Conservation (phyloP, 2,888 invertebrate genomes). For the Actias luna region DNA sequence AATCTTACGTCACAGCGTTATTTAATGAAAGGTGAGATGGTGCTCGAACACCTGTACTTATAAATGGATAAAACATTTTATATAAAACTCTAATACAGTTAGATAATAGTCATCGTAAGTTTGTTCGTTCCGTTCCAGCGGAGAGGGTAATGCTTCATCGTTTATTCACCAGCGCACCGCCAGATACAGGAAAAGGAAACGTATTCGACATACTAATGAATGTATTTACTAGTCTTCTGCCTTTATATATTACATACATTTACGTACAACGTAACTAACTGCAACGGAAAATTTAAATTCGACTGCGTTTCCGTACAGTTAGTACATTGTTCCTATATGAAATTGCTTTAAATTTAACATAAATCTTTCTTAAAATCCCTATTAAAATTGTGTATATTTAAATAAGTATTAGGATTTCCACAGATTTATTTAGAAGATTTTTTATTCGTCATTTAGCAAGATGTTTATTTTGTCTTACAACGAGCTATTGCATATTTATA, state of each 20-base stretch:
- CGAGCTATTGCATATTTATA: too few relatives aligned
- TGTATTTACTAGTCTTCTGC: constrained; percentile 30
- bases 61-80: constrained; percentile 25
- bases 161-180: constrained; percentile 42
- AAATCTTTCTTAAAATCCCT: too few relatives aligned
- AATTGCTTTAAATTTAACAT: too few relatives aligned
- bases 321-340: not conserved
- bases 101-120: constrained; percentile 26
- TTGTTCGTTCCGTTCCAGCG: constrained; percentile 57
- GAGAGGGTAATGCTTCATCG: constrained; percentile 44
- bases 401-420: too few relatives aligned
- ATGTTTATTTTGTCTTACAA: too few relatives aligned
- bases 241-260: constrained; percentile 27
- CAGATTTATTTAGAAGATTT: too few relatives aligned
- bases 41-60: constrained; percentile 2
- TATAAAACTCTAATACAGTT: constrained; percentile 21
- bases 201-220: constrained; percentile 51
- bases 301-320: constrained; percentile 9
- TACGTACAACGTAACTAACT: constrained; percentile 24
- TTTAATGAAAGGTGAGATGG: not conserved
- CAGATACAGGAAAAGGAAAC: constrained; percentile 57
- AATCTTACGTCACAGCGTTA: not conserved
- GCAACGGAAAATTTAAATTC: constrained; percentile 30
- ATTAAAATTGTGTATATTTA: too few relatives aligned
- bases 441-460: too few relatives aligned